Percentiles rank a stretch among this genome's conserved stretches.
Conservation (phyloP, 2,797 vertebrate species). For the Mus spretus region DNA sequence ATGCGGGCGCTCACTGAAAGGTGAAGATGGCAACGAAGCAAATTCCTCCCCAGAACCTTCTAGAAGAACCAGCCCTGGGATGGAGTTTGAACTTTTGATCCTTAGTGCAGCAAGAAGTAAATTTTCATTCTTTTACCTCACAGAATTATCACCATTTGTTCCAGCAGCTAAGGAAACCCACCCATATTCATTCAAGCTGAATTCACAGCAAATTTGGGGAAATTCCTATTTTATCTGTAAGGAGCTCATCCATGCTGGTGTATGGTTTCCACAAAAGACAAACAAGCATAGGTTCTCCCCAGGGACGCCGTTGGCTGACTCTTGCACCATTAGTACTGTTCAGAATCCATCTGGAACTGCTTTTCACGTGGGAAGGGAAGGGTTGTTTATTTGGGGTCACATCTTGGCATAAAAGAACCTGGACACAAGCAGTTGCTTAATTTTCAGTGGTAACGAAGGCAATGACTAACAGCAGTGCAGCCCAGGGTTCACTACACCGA, state of each 20-base stretch:
- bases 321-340: neutral
- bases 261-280: slow-evolving; percentile 13
- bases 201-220: neutral
- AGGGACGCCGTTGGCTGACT: neutral
- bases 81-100: neutral
- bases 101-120: neutral
- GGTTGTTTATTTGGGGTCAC: neutral
- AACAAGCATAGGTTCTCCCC: neutral
- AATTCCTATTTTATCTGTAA: slow-evolving; percentile 1
- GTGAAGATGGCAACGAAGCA: accelerated
- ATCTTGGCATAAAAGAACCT: neutral
- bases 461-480: neutral
- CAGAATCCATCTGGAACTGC: slow-evolving; percentile 27
- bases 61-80: neutral
- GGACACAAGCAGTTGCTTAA: neutral
- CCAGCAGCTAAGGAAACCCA: neutral
- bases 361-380: neutral
- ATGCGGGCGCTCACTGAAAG: neutral
- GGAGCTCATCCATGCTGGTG: neutral
- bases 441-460: neutral
- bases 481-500: neutral
- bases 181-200: neutral
- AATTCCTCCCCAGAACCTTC: neutral
- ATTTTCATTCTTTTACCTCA: neutral
- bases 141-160: neutral